phyloP scores from a whole-genome alignment of 2,888 invertebrate species.

The Nymphalis polychloros region DNA sequence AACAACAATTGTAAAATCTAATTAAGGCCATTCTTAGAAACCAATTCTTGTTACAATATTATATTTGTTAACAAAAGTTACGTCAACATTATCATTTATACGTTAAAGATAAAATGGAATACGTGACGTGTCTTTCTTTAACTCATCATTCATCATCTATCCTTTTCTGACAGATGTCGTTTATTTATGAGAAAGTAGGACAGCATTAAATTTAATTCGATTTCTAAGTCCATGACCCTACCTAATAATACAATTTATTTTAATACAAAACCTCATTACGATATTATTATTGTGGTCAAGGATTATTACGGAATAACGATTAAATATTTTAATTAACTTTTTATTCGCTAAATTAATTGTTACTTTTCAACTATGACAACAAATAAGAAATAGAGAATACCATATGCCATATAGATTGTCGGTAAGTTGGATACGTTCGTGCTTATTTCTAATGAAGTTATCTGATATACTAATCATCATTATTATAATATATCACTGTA shows the following conservation, averaged over 20 bases:
- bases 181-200: slow-evolving; percentile 21
- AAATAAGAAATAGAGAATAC: too few species aligned
- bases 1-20: too few species aligned
- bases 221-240: slow-evolving; percentile 35
- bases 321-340: slow-evolving; percentile 21
- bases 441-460: too few species aligned
- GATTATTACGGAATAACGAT: slow-evolving; percentile 33
- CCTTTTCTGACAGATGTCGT: neutral
- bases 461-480: too few species aligned
- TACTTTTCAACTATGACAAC: neutral
- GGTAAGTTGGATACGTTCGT: too few species aligned
- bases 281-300: slow-evolving; percentile 32
- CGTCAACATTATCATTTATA: neutral
- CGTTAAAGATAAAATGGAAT: neutral
- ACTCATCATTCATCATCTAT: neutral
- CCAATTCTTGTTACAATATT: too few species aligned
- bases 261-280: slow-evolving; percentile 22
- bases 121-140: neutral
- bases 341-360: neutral
- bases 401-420: too few species aligned
- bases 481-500: too few species aligned
- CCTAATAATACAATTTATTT: slow-evolving; percentile 24
- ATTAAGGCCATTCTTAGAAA: too few species aligned
- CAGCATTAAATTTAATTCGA: slow-evolving; percentile 15
- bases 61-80: neutral